Base-by-base conservation (phyloP, 2,797 vertebrate genomes). In the Crypturellus tataupa region DNA sequence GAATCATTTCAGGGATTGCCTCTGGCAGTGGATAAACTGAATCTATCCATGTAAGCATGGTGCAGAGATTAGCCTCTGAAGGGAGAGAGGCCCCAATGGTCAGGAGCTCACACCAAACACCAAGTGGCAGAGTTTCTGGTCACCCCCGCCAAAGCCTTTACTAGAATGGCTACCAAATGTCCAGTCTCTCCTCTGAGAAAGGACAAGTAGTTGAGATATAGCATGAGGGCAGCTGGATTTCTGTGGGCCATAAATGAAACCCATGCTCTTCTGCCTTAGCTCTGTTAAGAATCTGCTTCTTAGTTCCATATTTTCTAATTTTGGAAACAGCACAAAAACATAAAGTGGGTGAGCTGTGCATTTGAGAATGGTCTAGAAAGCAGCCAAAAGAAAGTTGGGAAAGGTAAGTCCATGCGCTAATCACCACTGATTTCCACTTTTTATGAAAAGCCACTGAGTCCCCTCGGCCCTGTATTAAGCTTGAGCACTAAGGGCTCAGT, bases 381-480 rank as follows among this genome's bases (percentile, higher is more conserved):
- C 78, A 83, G 44, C 10, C 23, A 27, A 20, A 80, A 81, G 25
- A 56, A 58, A 70, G 17, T 4, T 64, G 27, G 33, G 29, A 27
- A 63, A 69, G 58, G 37, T 27, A 44, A 83, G 13, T n/a, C 27
- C 86, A 75, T 12, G 12, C 39, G 67, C 29, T 67, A 35, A 82
- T 39, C 73, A 44, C 40, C 33, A 29, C 53, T 56, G 29, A 56
- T 56, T 56, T 56, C 55, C 18, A 56, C 31, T 56, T 56, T 19
- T 56, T 56, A n/a, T 20, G 31, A 56, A 84, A 79, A 60, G 59
- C 46, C 71, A 82, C 44, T 4, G 53, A 77, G 35, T n/a, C 20
- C 27, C 39, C 39, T 2, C 10, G 53, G 14, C 7, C 35, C 33
- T 4, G 0, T 7, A 17, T 0, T 0, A 46, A 27, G 27, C 44